Conservation (phyloP, 2,888 invertebrate genomes). For the Thymelicus lineola region DNA sequence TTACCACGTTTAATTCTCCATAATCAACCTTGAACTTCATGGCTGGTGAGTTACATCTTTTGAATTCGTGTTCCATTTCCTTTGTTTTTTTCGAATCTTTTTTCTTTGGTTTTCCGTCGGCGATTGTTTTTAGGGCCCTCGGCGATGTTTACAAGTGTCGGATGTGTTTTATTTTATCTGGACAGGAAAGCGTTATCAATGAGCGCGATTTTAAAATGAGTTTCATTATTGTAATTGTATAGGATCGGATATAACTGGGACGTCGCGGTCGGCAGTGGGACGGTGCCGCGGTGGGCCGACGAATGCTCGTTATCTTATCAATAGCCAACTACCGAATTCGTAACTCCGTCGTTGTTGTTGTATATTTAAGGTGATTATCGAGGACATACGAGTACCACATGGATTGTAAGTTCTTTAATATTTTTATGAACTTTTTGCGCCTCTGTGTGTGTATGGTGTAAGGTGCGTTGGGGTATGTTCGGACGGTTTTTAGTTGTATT, state of each 20-base stretch:
- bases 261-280: slow-evolving; percentile 43
- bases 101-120: slow-evolving; percentile 8
- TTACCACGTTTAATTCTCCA: slow-evolving; percentile 58
- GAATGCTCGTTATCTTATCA: slow-evolving; percentile 63
- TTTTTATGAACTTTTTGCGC: slow-evolving; percentile 41
- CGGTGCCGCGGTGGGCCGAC: slow-evolving; percentile 32
- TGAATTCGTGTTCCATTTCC: slow-evolving; percentile 33
- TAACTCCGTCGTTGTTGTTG: slow-evolving; percentile 42
- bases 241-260: slow-evolving; percentile 44
- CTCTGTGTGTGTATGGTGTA: slow-evolving; percentile 30
- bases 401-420: slow-evolving; percentile 61
- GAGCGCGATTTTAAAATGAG: slow-evolving; percentile 48
- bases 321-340: slow-evolving; percentile 56
- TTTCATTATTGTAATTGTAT: slow-evolving; percentile 42
- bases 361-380: slow-evolving; percentile 54
- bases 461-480: no score
- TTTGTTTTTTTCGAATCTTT: slow-evolving; percentile 38
- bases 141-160: slow-evolving; percentile 46
- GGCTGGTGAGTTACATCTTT: slow-evolving; percentile 69
- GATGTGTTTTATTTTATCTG: slow-evolving; percentile 25
- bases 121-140: slow-evolving; percentile 20
- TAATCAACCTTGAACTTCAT: slow-evolving; percentile 74
- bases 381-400: slow-evolving; percentile 59
- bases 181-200: slow-evolving; percentile 43
- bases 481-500: no score